A percentile compares a stretch with the other conserved stretches of the same genome.
Evolutionary conservation across 1,140 invertebrate genomes (phyloP).

Genomic region (Paraescarpia echinospica): DNA sequence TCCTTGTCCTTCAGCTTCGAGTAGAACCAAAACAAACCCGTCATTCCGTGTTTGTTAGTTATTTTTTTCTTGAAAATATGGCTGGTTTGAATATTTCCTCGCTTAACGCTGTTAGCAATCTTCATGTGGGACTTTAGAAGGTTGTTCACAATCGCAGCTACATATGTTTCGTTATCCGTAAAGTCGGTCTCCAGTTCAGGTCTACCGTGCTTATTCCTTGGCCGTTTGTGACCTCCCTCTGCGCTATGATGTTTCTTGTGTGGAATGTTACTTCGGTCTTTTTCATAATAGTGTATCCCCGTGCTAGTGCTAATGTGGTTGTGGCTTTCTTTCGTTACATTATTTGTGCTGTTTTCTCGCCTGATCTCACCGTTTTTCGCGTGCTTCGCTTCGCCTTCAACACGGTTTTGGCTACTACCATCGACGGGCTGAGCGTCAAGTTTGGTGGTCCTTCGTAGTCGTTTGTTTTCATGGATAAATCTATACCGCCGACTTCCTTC

Average conservation of each 20-base stretch:
- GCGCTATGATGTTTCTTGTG: background rate
- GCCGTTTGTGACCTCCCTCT: background rate
- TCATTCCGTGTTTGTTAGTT: background rate
- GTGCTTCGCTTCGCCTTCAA: background rate
- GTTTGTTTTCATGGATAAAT: background rate
- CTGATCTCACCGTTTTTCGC: background rate
- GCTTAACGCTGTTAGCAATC: background rate
- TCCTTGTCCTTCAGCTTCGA: background rate
- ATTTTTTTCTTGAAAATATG: background rate
- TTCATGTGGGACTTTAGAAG: background rate
- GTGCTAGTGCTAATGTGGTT: background rate
- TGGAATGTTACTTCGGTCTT: background rate
- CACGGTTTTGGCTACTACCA: background rate
- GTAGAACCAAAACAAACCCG: background rate
- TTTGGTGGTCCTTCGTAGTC: background rate
- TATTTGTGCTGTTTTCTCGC: background rate
- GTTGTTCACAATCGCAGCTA: background rate
- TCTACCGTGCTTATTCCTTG: background rate
- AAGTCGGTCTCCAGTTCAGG: background rate
- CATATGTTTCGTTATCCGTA: background rate
- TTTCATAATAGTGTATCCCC: background rate
- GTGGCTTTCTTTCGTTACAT: background rate
- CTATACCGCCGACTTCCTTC: background rate
- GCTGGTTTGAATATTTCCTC: background rate
- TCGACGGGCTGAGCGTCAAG: background rate